phyloP scores from a whole-genome alignment of 2,113 vertebrate genomes.

The Bombycilla garrulus region DNA sequence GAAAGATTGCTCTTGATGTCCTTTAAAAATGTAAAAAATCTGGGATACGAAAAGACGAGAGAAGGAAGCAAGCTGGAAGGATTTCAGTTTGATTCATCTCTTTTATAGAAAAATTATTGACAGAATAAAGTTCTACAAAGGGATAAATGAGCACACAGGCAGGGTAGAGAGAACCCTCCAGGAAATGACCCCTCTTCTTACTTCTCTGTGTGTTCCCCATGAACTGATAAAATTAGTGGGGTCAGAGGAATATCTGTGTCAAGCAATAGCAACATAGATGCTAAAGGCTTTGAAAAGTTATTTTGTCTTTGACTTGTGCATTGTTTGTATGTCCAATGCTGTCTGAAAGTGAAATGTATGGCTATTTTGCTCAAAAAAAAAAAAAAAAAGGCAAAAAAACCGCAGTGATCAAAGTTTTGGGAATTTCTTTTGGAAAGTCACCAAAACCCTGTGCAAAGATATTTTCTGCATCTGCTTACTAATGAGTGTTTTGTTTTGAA shows the following conservation, averaged over 20 bases:
- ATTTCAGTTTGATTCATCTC: neutral
- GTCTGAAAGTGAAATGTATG: neutral
- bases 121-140: neutral
- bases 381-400: neutral
- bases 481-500: conserved; percentile 1
- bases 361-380: neutral
- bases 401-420: neutral
- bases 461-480: neutral
- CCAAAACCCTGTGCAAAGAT: neutral
- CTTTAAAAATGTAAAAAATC: neutral
- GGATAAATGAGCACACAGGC: neutral
- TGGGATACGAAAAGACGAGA: neutral
- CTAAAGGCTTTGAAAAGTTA: neutral
- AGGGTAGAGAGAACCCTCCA: neutral
- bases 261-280: neutral
- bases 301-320: neutral
- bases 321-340: neutral
- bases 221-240: neutral
- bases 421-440: neutral
- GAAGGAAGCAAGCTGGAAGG: neutral
- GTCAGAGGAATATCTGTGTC: neutral
- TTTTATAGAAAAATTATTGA: neutral
- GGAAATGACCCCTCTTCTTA: neutral
- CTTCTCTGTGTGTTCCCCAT: neutral
- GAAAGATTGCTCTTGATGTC: neutral